Base-by-base conservation (phyloP, 1,140 invertebrate species). In the Neuroterus valhalla region DNA sequence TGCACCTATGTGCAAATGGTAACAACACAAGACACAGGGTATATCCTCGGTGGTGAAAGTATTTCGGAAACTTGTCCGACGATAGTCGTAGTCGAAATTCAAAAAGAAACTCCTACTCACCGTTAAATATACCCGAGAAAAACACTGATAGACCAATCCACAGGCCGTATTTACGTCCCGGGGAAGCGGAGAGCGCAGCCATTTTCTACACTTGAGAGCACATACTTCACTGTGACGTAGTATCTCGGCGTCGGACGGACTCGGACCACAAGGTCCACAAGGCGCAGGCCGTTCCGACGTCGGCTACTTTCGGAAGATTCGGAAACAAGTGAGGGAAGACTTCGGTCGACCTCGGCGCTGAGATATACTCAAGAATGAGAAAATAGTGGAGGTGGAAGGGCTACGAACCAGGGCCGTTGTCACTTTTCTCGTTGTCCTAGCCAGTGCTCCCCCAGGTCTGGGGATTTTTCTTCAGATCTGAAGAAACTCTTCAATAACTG, bases 151-250 rank as follows among this genome's bases (percentile, higher is more conserved):
- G 75, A 46, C 82, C 79, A 78, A 88, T 76, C 82, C 84, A 86
- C 66, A 88, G 79, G 81, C 83, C 81, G 84, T 87, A 88, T 89
- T 88, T 88, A 89, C 86, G 84, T 87, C 78, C 81, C 78, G 84
- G 79, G 50, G 69, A 81, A 72, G 77, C 83, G 82, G 80, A 84
- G 82, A 83, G 80, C 85, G 83, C 81, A 88, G 88, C 88, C 87
- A 89, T 89, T 89, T 89, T 89, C 86, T 88, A 88, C 85, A 84
- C 83, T 84, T 86, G 84, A 83, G 86, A 87, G 86, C 86, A 87
- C 88, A 88, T 89, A 89, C 86, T 89, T 88, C 79, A 89, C 88
- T 88, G 86, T 88, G 86, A 88, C 86, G 86, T 88, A 85, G 84
- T 15, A 70, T 72, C 71, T 72, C 66, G 68, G 79, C 81, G 76